Evolutionary conservation across 1,140 invertebrate genomes (phyloP).

Genomic region (Riptortus pedestris): DNA sequence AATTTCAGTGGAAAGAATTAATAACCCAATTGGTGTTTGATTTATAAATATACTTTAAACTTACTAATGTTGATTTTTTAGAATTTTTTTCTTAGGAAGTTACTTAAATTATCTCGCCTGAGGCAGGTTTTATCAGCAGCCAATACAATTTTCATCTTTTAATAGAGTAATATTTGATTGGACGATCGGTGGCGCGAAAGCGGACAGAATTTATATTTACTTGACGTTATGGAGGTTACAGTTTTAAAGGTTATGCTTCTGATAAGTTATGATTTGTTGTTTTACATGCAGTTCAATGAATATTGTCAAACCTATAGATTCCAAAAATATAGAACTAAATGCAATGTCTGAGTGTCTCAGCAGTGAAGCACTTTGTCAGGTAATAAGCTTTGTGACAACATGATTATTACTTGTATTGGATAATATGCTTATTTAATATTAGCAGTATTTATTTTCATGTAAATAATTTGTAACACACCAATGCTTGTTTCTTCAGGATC

Average conservation of each 20-base stretch:
- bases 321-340: not conserved
- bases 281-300: not conserved
- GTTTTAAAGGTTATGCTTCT: not conserved
- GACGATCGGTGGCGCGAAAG: not conserved
- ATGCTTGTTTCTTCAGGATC: conserved; percentile 6
- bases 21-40: too few relatives aligned
- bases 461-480: not conserved
- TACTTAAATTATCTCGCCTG: too few relatives aligned
- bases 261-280: conserved; percentile 14
- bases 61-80: too few relatives aligned
- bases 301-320: conserved; percentile 1
- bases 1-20: too few relatives aligned
- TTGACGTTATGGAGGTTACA: not conserved
- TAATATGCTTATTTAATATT: not conserved
- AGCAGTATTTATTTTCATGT: too few relatives aligned
- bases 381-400: too few relatives aligned
- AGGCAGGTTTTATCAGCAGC: too few relatives aligned
- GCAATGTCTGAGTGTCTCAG: conserved; percentile 20
- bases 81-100: too few relatives aligned
- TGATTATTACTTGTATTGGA: too few relatives aligned
- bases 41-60: too few relatives aligned
- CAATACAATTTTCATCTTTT: too few relatives aligned
- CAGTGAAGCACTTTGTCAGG: conserved; percentile 24
- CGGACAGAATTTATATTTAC: not conserved
- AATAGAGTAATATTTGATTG: not conserved